Conservation (phyloP, 2,113 vertebrate species). For the Leptodactylus fuscus region DNA sequence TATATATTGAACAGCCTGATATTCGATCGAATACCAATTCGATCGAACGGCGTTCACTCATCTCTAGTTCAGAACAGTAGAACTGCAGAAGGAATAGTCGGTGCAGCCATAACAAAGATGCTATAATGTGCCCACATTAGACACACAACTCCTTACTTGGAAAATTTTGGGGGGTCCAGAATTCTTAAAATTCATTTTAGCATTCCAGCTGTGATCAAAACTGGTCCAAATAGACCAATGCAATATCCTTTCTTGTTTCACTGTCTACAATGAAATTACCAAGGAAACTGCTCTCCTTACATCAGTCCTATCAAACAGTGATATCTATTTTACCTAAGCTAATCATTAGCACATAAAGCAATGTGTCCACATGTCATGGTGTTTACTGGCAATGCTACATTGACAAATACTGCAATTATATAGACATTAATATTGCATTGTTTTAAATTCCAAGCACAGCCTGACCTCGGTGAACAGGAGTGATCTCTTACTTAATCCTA, state of each 20-base stretch:
- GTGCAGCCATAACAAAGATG: too few relatives aligned
- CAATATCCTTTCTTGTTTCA: too few relatives aligned
- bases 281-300: background rate
- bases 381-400: slow-evolving; percentile 68
- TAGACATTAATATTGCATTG: slow-evolving; percentile 73
- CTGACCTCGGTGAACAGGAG: slow-evolving; percentile 67
- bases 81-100: too few relatives aligned
- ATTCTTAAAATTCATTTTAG: background rate
- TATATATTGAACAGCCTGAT: too few relatives aligned
- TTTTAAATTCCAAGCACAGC: slow-evolving; percentile 69
- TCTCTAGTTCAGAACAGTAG: too few relatives aligned
- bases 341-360: slow-evolving; percentile 69
- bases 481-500: slow-evolving; percentile 69
- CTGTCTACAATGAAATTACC: background rate
- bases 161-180: too few relatives aligned
- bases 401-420: slow-evolving; percentile 74
- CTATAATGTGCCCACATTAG: too few relatives aligned
- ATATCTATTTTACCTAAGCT: slow-evolving; percentile 69
- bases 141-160: too few relatives aligned
- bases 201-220: background rate
- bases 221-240: background rate
- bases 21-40: too few relatives aligned
- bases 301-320: slow-evolving; percentile 59
- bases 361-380: slow-evolving; percentile 67
- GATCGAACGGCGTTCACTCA: too few relatives aligned